Evolutionary conservation across 2,888 invertebrate genomes (phyloP), one percentile per base, ranked within the genome.

Genomic region (Rhagonycha fulva): DNA sequence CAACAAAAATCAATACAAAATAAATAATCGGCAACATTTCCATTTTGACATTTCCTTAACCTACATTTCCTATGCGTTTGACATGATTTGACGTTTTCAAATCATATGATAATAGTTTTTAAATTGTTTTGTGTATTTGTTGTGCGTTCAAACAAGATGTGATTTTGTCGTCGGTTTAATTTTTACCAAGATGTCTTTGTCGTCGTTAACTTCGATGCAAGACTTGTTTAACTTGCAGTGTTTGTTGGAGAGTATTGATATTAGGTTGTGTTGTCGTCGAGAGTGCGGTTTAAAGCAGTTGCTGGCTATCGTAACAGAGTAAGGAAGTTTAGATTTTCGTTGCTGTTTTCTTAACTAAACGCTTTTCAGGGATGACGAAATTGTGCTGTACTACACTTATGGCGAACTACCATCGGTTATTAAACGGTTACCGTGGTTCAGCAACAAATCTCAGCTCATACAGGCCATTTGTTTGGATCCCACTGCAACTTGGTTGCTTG

Each of bases 401-500:
- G 88, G 88, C 14, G 88, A 87, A 79, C 79, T 88, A 62, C 82
- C 86, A 14, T 84, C 87, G 26, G 84, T 87, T 63, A 74, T 88
- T 47, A 88, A 85, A 81, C 83, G 85, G 78, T 84, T 88, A 68
- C 86, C 87, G 70, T 88, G 88, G 88, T 84, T 87, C 74, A 84
- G 83, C 14, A 87, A 87, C 74, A 84, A 83, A 60, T 82, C 83
- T 68, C 88, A 88, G 82, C 74, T 88, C 60, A 90, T 94, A 75
- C 90, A 93, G 85, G 93, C 93, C 84, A 89, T 96, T 86, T 95
- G 95, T 86, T 96, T 96, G 87, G 95, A 96, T 88, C 94, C 95
- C 1, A 91, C 93, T 76, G 96, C 95, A 72, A 92, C 93, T 62
- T 95, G 95, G 94, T 88, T 94, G 26, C 88, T 95, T 24, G 89